Evolutionary conservation across 2,113 vertebrate species (phyloP).

Genomic region (Platysteira castanea): DNA sequence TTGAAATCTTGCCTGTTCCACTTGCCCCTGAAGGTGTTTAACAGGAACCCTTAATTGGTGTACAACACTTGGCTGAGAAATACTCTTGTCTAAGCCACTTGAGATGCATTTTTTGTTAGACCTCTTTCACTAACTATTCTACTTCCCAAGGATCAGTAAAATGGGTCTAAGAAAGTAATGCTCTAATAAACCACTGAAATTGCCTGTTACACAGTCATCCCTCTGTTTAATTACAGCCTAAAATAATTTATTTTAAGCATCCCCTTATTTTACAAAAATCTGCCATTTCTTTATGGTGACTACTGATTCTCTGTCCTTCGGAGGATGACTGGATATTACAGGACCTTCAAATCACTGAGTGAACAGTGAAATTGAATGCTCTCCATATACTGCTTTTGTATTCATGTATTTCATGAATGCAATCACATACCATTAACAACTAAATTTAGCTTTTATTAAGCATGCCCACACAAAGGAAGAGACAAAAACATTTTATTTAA

Average conservation of each 20-base stretch:
- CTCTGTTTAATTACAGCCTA: neutral
- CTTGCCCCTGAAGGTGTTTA: neutral
- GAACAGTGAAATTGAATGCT: neutral
- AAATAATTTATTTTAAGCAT: neutral
- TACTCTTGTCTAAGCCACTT: neutral
- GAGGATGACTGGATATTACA: neutral
- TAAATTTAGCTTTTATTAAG: constrained; percentile 3
- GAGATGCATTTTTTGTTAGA: neutral
- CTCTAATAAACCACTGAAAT: neutral
- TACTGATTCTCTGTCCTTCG: neutral
- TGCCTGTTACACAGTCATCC: neutral
- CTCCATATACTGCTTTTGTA: neutral
- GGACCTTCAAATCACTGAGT: neutral
- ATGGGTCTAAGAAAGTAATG: neutral
- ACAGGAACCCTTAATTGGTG: neutral
- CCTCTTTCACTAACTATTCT: neutral
- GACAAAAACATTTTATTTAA: neutral
- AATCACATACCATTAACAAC: neutral
- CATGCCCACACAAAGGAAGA: neutral
- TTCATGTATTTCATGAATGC: neutral
- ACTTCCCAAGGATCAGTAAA: neutral
- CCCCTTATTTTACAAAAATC: neutral
- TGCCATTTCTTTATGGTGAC: neutral
- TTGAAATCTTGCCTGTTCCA: neutral
- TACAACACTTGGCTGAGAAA: neutral